Conservation (phyloP, 2,888 invertebrate genomes). For the Heliconius sara region DNA sequence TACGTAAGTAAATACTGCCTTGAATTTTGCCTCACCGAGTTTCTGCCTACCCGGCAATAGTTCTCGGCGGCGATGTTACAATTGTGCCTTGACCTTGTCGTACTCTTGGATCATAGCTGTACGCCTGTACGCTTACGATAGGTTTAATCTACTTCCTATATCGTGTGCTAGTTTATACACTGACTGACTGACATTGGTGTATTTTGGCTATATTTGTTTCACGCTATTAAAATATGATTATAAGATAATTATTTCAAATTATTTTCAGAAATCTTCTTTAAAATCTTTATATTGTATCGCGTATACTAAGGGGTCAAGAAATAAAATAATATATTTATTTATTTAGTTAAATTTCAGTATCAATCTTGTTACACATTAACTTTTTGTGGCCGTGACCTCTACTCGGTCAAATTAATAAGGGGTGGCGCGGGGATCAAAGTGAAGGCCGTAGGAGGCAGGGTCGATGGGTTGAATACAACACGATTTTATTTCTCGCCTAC, state of each 20-base stretch:
- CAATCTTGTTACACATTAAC: conserved; percentile 53
- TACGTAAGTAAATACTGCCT: conserved; percentile 9
- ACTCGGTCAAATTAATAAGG: conserved; percentile 68
- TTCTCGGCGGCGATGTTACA: conserved; percentile 37
- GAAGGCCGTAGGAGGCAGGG: conserved; percentile 58
- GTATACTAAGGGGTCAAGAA: neutral
- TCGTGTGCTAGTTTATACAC: conserved; percentile 35
- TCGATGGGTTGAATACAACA: conserved; percentile 47
- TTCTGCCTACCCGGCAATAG: conserved; percentile 28
- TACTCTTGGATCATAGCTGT: conserved; percentile 34
- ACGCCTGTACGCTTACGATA: conserved; percentile 40
- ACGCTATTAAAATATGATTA: neutral
- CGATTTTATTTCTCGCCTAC: conserved; percentile 42
- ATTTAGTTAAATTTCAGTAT: conserved; percentile 38
- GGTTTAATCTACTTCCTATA: conserved; percentile 47
- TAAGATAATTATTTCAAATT: neutral
- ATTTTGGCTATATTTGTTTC: conserved; percentile 29
- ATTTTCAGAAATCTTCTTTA: neutral
- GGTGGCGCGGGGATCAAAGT: conserved; percentile 56
- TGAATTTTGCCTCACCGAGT: conserved; percentile 18
- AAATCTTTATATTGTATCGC: neutral
- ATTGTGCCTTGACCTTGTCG: conserved; percentile 46
- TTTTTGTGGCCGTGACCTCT: conserved; percentile 77
- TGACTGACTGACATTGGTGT: neutral
- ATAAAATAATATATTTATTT: neutral